These are phyloP conservation scores for Nemurella pictetii DNA, from an alignment of 2,888 invertebrate genomes.

Conservation along the genomic window DNA sequence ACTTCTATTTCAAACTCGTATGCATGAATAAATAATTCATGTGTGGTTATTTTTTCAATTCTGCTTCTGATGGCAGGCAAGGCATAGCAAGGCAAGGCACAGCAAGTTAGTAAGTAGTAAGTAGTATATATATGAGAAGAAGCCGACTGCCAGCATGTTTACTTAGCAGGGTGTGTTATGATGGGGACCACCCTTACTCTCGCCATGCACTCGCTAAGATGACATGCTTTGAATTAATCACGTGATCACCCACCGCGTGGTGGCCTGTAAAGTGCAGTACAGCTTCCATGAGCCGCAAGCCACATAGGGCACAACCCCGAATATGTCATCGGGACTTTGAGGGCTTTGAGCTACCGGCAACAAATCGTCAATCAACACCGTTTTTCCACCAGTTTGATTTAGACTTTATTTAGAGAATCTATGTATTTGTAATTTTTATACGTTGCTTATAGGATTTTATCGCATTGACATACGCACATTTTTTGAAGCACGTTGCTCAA, in stretches of 20 bases:
- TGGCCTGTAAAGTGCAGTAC: not conserved
- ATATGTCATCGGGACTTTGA: not conserved
- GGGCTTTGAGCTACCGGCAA: no score
- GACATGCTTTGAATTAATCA: not conserved
- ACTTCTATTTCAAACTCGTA: not conserved
- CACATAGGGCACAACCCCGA: not conserved
- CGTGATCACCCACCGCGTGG: not conserved
- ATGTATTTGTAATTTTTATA: not conserved
- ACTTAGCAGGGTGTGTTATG: not conserved
- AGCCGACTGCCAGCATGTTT: not conserved
- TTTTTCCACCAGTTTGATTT: not conserved
- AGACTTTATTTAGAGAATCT: not conserved
- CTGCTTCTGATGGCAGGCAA: not conserved
- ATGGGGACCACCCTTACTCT: not conserved
- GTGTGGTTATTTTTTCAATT: not conserved
- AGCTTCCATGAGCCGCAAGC: not conserved
- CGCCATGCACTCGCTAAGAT: not conserved
- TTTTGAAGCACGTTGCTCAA: not conserved
- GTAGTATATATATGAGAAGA: not conserved
- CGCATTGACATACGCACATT: no score
- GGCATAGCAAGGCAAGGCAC: no score
- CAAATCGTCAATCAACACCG: not conserved
- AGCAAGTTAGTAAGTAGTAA: no score
- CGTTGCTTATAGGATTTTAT: not conserved
- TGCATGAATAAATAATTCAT: not conserved